Evolutionary conservation across 2,888 invertebrate species (phyloP), one percentile per base, ranked within the genome.

Genomic region (Unio delphinus): DNA sequence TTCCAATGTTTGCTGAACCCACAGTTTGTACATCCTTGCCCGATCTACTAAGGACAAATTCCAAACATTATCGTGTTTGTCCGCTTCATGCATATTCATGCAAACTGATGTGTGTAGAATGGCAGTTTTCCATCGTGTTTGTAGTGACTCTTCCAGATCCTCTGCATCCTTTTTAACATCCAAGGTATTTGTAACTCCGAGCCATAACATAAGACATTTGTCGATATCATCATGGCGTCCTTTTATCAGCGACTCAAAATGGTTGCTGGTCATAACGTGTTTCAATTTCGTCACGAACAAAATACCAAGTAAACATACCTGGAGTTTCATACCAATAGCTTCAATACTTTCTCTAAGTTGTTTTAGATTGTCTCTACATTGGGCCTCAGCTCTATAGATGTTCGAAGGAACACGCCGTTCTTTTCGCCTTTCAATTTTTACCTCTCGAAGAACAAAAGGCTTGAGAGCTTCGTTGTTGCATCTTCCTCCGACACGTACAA

Each of bases 401-500:
- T 45, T 45, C 3, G 45, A 45, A 45, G 45, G 45, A 45, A 45
- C 45, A 0, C 11, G 45, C 0, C 45, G 45, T 7, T 72, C 59
- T 61, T 69, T 70, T 34, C 75, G 68, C 23, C 62, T 68, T 58
- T 72, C 65, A 5, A 58, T 64, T 67, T 80, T 69, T 59, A 69
- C 45, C 45, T 74, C 73, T 6, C 68, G 67, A 28, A 79, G 28
- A 45, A 69, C 65, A 64, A 65, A 87, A n/a, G 73, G 67, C 64
- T 85, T 71, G 20, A 89, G 76, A 2, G 64, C 45, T 45, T 76
- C 76, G 45, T 73, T 82, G 45, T 80, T 80, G 65, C 85, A 84
- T 64, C 87, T 68, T 4, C 86, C 86, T 5, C 89, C 89, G 56
- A 89, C 80, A n/a, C 89, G 78, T 30, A 88, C 83, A 55, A 88